Evolutionary conservation across 2,113 vertebrate genomes (phyloP).

Genomic region (Pyrgilauda ruficollis): DNA sequence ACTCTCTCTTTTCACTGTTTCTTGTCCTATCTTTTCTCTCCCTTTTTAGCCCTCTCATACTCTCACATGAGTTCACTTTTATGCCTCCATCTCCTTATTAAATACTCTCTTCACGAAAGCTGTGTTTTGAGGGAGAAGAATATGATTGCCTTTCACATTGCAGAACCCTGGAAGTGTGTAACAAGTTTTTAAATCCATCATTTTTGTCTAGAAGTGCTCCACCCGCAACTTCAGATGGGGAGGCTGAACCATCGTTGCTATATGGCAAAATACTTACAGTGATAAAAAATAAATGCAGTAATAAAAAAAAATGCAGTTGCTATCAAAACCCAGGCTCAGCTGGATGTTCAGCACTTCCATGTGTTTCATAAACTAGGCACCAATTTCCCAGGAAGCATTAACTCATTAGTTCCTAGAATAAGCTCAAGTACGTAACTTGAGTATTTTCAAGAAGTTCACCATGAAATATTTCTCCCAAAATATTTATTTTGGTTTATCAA

Average conservation of each 20-base stretch:
- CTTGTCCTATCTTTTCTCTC: not conserved
- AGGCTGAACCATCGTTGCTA: not conserved
- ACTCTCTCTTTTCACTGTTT: not conserved
- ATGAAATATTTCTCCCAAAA: not conserved
- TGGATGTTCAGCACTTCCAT: not conserved
- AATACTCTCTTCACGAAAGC: not conserved
- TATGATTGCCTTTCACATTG: not conserved
- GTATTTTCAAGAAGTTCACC: not conserved
- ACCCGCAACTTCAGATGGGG: not conserved
- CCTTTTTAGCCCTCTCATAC: not conserved
- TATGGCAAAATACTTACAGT: not conserved
- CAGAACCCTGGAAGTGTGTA: not conserved
- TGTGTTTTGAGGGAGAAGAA: not conserved
- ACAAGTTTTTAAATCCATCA: not conserved
- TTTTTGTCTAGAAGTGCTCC: not conserved
- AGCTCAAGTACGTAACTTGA: not conserved
- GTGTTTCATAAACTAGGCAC: not conserved
- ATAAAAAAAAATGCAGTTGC: not conserved
- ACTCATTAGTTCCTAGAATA: not conserved
- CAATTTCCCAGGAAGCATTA: not conserved
- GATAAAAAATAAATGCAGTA: not conserved
- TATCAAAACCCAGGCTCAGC: not conserved
- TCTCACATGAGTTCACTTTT: not conserved
- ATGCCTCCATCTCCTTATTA: not conserved
- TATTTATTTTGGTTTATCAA: not conserved